Base-by-base conservation (phyloP, 2,113 vertebrate species). In the Mesitornis unicolor region DNA sequence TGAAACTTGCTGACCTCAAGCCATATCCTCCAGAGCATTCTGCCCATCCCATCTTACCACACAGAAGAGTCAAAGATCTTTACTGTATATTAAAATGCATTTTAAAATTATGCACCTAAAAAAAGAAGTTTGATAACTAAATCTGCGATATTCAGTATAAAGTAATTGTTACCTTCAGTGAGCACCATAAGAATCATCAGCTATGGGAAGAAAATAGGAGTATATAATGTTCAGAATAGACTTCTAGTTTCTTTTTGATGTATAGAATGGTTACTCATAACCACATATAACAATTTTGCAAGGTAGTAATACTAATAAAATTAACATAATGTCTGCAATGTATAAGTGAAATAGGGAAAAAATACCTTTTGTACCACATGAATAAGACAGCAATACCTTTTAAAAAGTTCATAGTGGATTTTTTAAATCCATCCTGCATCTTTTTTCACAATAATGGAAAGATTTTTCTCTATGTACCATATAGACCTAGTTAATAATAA, bases 401-500 rank as follows among this genome's bases (percentile, higher is more conserved):
- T 57, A 0, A 73, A 61, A 89, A 75, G 36, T 53, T 73, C 57
- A 57, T 3, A 53, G 16, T 31, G n/a, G 2, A 1, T 29, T 78
- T 91, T 92, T 76, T 25, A 11, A 74, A 94, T 64, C 4, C 26
- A 57, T 35, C 13, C 18, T 81, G 40, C 7, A n/a, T 68, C 60
- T 80, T 92, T 86, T 84, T 87, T 92, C 64, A 69, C 29, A 94
- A 47, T 47, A 93, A 78, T 21, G 18, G 48, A 36, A 43, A 86
- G 9, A 64, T 75, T 59, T 94, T 95, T 87, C 64, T 82, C n/a
- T 48, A 28, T 43, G 17, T n/a, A 78, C 80, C 1, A 8, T 77
- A 90, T 81, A 88, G 96, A 43, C 51, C 67, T 61, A 89, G 59
- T 71, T 87, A 82, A 54, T 47, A 82, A 54, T 47, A 81, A 93